Conservation (phyloP, 1,140 invertebrate species). For the Drosophila tani region DNA sequence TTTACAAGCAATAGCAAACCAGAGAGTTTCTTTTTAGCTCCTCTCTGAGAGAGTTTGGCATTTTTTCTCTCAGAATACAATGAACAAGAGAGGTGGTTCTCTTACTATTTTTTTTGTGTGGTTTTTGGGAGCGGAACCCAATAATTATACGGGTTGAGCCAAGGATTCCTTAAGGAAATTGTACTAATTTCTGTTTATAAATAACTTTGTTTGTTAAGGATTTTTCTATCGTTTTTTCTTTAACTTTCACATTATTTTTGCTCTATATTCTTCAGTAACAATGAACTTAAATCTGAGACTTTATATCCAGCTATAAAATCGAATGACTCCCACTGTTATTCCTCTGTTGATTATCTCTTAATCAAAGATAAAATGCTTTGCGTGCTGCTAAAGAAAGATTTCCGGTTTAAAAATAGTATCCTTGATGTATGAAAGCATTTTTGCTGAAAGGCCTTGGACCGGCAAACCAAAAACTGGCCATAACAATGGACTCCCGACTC, state of each 20-base stretch:
- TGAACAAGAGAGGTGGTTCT: too few species aligned
- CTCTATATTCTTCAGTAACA: not conserved
- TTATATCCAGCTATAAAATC: not conserved
- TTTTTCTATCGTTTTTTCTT: too few species aligned
- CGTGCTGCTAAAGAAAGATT: not conserved
- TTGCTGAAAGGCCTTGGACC: not conserved
- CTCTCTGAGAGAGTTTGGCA: too few species aligned
- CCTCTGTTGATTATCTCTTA: not conserved
- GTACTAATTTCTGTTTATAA: too few species aligned
- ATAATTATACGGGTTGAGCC: too few species aligned
- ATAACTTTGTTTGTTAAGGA: not conserved
- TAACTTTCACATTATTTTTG: not conserved
- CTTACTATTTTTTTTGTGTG: too few species aligned
- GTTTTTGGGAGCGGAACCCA: too few species aligned
- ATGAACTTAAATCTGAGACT: not conserved
- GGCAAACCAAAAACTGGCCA: conserved; percentile 14
- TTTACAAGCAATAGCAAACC: too few species aligned
- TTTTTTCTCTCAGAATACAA: too few species aligned
- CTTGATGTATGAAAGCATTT: not conserved
- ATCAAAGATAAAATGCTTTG: not conserved
- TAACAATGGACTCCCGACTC: conserved; percentile 5
- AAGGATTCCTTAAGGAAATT: not conserved
- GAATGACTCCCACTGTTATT: not conserved
- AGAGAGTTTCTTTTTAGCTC: too few species aligned
- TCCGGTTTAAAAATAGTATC: conserved; percentile 1